Evolutionary conservation across 2,113 vertebrate genomes (phyloP), one percentile per base, ranked within the genome.

Genomic region (Nymphicus hollandicus): DNA sequence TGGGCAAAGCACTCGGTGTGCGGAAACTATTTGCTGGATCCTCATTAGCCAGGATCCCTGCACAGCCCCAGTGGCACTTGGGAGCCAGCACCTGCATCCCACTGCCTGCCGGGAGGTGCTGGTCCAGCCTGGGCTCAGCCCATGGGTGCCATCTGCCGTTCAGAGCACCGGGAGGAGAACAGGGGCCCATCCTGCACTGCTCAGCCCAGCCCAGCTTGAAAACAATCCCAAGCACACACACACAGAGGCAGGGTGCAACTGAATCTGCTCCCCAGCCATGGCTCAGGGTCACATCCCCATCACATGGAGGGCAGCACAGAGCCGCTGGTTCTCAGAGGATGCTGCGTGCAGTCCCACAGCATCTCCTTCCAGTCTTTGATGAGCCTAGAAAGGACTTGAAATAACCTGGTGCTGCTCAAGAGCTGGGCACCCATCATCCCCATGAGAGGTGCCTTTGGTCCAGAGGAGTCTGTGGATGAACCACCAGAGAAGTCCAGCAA

Each of bases 101-200:
- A 44, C n/a, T 43, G 39, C 33, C 11, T 33, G 28, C 37, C 5
- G 5, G 31, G 56, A 43, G 94, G 47, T 3, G 70, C 81, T 7
- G 92, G 52, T 31, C 17, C 79, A 16, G 80, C 68, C 65, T 4
- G 23, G n/a, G 56, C 77, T 71, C 78, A 16, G 95, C 92, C 88
- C 83, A 33, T 53, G 50, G 92, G n/a, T 95, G 96, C 96, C 97
- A 88, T 58, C 96, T 97, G 94, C 95, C 27, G 92, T 90, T 65
- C 68, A 1, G 63, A 72, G 69, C 76, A 16, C 64, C 2, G n/a
- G 11, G n/a, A 58, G 12, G 37, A 65, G 63, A 47, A 8, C 9
- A 4, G 87, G 72, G 69, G 11, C 39, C 2, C 2, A 1, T 22
- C 70, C 78, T 7, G 78, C 55, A 12, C 41, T 3, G 25, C 76